Evolutionary conservation across 2,113 vertebrate species (phyloP).

Genomic region (Lampris incognitus): DNA sequence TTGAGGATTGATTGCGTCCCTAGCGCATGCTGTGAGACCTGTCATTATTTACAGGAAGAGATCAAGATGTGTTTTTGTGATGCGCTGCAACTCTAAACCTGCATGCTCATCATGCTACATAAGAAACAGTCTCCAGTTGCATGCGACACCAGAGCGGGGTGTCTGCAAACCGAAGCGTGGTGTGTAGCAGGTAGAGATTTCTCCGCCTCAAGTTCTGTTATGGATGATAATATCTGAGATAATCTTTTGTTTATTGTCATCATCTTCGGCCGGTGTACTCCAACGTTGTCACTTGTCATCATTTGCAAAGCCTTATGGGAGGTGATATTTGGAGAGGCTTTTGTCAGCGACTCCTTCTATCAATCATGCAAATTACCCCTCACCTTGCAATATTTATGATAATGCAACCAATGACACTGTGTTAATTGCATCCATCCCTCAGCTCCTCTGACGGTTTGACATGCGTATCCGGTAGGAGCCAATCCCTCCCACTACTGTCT

Average conservation of each 20-base stretch:
- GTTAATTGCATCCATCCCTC: slow-evolving; percentile 73
- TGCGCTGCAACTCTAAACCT: neutral
- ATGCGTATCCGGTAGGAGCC: slow-evolving; percentile 53
- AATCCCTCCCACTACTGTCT: slow-evolving; percentile 24
- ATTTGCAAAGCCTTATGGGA: slow-evolving; percentile 15
- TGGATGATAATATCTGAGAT: slow-evolving; percentile 11
- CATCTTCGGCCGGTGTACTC: slow-evolving; percentile 11
- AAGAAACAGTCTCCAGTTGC: too few species aligned
- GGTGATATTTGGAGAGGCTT: slow-evolving; percentile 55
- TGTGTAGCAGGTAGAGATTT: neutral
- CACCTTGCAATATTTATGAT: slow-evolving; percentile 76
- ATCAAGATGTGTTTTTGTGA: slow-evolving; percentile 41
- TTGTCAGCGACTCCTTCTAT: slow-evolving; percentile 55
- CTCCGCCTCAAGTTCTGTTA: neutral
- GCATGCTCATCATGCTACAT: neutral
- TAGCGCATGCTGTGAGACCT: slow-evolving; percentile 55
- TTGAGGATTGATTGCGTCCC: slow-evolving; percentile 53
- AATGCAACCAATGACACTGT: slow-evolving; percentile 65
- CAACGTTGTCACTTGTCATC: slow-evolving; percentile 7
- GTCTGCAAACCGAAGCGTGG: neutral
- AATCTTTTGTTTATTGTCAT: slow-evolving; percentile 4
- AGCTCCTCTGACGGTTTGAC: slow-evolving; percentile 54
- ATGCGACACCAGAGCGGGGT: neutral
- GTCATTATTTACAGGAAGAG: slow-evolving; percentile 57
- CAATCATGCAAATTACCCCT: slow-evolving; percentile 72